These are phyloP conservation scores for Zaprionus camerounensis DNA, from an alignment of 1,140 invertebrate genomes.

Conservation along the genomic window DNA sequence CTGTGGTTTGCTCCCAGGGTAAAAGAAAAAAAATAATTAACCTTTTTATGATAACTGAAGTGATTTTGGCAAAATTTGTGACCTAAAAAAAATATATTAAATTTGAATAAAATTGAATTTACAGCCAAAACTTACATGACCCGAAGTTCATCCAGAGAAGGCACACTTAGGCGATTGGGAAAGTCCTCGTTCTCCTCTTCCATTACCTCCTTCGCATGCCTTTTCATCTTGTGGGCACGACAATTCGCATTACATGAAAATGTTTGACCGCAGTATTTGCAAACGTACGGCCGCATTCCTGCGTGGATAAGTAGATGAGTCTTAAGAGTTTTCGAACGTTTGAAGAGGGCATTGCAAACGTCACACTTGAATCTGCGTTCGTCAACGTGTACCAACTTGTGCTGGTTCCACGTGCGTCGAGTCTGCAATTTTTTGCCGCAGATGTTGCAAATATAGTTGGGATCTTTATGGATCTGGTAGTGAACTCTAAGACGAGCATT, in stretches of 20 bases:
- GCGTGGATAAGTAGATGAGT: constrained; percentile 84
- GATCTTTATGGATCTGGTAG: constrained; percentile 83
- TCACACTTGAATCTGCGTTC: constrained; percentile 84
- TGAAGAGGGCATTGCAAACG: constrained; percentile 77
- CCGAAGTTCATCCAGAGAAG: constrained; percentile 58
- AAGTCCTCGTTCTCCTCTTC: constrained; percentile 37
- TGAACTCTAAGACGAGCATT: constrained; percentile 71
- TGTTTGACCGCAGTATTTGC: constrained; percentile 84
- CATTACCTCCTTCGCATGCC: constrained; percentile 84
- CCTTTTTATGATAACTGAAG: neutral
- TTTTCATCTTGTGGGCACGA: constrained; percentile 84
- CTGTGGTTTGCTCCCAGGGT: neutral
- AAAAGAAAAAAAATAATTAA: neutral
- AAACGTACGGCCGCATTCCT: constrained; percentile 84
- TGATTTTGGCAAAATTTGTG: neutral
- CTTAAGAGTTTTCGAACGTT: constrained; percentile 84
- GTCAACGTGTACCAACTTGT: constrained; percentile 84
- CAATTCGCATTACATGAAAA: constrained; percentile 85
- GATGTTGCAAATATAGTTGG: constrained; percentile 84
- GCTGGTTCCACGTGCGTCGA: constrained; percentile 84
- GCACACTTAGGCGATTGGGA: constrained; percentile 47
- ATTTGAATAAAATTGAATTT: neutral
- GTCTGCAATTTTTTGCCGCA: constrained; percentile 85
- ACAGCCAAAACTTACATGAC: constrained; percentile 53
- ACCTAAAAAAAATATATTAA: neutral